phyloP scores from a whole-genome alignment of 1,140 invertebrate genomes.

The Cotesia vestalis region DNA sequence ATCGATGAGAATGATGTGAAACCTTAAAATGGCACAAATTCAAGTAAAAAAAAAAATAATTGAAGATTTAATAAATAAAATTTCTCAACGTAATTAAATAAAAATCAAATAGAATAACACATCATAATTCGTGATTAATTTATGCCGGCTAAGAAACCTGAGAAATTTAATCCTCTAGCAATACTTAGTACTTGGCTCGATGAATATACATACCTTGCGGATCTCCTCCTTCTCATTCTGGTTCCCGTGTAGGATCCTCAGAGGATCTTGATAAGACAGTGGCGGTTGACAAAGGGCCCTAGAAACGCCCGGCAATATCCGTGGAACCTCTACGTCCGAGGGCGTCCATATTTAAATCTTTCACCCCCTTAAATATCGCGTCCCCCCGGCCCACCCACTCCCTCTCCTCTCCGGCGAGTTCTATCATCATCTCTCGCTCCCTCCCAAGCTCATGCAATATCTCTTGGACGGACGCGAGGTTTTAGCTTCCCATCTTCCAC shows the following conservation, averaged over 20 bases:
- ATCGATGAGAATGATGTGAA: no score
- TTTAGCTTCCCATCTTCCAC: conserved; percentile 1
- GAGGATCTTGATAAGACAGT: conserved; percentile 56
- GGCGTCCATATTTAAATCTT: conserved; percentile 60
- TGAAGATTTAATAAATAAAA: background rate
- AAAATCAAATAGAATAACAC: no score
- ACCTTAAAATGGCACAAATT: no score
- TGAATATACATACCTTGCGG: conserved; percentile 9
- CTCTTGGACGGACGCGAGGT: conserved; percentile 16
- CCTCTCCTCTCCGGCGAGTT: background rate
- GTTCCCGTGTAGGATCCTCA: conserved; percentile 1
- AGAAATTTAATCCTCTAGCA: background rate
- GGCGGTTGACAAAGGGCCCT: conserved; percentile 60
- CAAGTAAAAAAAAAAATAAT: no score
- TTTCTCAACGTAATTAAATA: background rate
- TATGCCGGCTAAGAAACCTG: background rate
- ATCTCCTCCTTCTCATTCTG: conserved; percentile 10
- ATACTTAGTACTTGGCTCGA: background rate
- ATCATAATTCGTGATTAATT: background rate
- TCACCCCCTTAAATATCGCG: conserved; percentile 23
- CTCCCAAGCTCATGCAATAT: background rate
- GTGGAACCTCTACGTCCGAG: conserved; percentile 53
- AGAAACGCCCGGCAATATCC: conserved; percentile 56
- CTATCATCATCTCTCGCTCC: background rate
- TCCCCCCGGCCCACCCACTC: conserved; percentile 37